Conservation (phyloP, 2,797 vertebrate genomes). For the Aulostomus chinensis region DNA sequence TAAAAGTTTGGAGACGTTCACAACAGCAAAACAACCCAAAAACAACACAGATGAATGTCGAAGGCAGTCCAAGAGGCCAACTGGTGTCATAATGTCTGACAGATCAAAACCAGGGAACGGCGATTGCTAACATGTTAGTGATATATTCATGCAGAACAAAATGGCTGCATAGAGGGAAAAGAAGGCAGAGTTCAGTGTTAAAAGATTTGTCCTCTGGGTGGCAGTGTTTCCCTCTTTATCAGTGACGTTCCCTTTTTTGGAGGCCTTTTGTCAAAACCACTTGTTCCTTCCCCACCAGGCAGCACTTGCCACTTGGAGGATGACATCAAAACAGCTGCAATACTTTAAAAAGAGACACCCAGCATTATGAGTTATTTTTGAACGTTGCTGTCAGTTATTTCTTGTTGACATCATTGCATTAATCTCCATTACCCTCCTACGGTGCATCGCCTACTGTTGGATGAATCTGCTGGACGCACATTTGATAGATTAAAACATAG, state of each 20-base stretch:
- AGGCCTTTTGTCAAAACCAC: slow-evolving; percentile 1
- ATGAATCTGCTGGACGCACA: slow-evolving; percentile 46
- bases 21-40: slow-evolving; percentile 4
- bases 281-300: slow-evolving; percentile 10
- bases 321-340: slow-evolving; percentile 23
- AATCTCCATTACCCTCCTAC: slow-evolving; percentile 23
- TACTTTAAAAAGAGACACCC: slow-evolving; percentile 16
- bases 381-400: slow-evolving; percentile 7
- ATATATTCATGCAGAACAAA: slow-evolving; percentile 57
- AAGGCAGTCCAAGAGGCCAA: background rate
- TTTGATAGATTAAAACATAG: slow-evolving; percentile 53
- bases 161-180: slow-evolving; percentile 50
- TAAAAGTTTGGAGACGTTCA: slow-evolving; percentile 2
- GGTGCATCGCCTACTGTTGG: slow-evolving; percentile 11
- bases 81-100: background rate
- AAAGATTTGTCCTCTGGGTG: slow-evolving; percentile 44
- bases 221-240: slow-evolving; percentile 52
- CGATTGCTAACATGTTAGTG: slow-evolving; percentile 16
- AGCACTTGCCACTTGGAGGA: slow-evolving; percentile 28
- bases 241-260: background rate
- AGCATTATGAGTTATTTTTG: slow-evolving; percentile 1
- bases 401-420: slow-evolving; percentile 22
- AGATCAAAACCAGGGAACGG: slow-evolving; percentile 1
- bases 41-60: background rate
- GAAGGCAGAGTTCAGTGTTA: background rate